Evolutionary conservation across 1,140 invertebrate species (phyloP), one percentile per base, ranked within the genome.

Genomic region (Lucilia sericata): DNA sequence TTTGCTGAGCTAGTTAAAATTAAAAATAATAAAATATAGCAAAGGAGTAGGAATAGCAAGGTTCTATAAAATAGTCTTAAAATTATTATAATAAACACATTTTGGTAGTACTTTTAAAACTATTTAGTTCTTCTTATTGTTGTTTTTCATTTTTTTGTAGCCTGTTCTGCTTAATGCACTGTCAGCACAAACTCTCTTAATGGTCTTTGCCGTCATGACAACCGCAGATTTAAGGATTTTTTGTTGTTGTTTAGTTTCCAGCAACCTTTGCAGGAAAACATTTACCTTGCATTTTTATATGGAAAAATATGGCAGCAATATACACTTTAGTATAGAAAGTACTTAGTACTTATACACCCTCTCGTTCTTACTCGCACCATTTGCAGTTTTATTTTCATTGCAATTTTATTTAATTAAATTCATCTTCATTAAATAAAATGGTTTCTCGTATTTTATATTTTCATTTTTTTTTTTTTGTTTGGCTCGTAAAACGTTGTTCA

Each of bases 201-300:
- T 70, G 65, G 65, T 70, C 7, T 70, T 25, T 70, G 17, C 65
- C 19, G 65, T 21, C 19, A 70, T 70, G 65, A 70, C 65, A 70
- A 70, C 65, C 65, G 65, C 65, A 70, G 65, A 70, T 70, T 70
- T 70, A 21, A 70, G 5, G 10, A 25, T 21, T 70, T 70, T 70
- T 70, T n/a, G n/a, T n/a, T n/a, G n/a, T 30, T 30, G 25, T 30
- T 30, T 30, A 30, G 25, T 30, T 30, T 30, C 25, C 10, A 70
- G 65, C 65, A 70, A 70, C 65, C 65, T 70, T 8, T 21, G 65
- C 65, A 70, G 21, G 19, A 70, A 70, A 60, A 21, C n/a, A 70
- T 70, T 70, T 70, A 70, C 65, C 65, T 70, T 70, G 65, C 65
- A 70, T 70, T 70, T 70, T n/a, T n/a, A 60, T 60, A n/a, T 60